Percentiles rank a stretch among this genome's conserved stretches.
phyloP scores from a whole-genome alignment of 2,888 invertebrate genomes.

The Auanema sp. region DNA sequence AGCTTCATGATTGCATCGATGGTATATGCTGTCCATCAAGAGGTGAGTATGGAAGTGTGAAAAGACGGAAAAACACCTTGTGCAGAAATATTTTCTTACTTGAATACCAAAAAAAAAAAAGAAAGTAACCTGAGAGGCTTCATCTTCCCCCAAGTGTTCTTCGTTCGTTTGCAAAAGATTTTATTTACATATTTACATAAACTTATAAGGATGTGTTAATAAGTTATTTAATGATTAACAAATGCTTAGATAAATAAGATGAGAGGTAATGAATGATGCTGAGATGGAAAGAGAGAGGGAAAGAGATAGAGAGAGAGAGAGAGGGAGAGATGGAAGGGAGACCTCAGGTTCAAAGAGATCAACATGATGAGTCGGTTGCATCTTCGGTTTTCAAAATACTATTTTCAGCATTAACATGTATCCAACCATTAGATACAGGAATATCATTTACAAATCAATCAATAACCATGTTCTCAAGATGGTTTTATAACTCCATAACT shows the following conservation, averaged over 20 bases:
- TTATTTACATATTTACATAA: background rate
- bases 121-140: background rate
- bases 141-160: background rate
- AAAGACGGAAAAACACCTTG: no score
- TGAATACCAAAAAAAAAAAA: no score
- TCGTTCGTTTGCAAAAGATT: background rate
- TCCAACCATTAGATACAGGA: constrained; percentile 23
- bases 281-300: constrained; percentile 16
- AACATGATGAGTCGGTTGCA: no score
- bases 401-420: constrained; percentile 22
- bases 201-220: background rate
- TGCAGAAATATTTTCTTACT: no score
- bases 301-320: background rate
- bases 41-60: no score
- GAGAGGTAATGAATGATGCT: no score
- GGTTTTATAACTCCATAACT: constrained; percentile 47
- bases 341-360: no score
- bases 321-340: no score
- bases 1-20: constrained; percentile 55
- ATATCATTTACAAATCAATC: constrained; percentile 10
- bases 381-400: no score
- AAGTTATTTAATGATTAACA: no score
- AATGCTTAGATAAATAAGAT: no score
- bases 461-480: constrained; percentile 26
- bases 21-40: constrained; percentile 57